Evolutionary conservation across 2,888 invertebrate species (phyloP).

Genomic region (Archaeoteleia sp.): DNA sequence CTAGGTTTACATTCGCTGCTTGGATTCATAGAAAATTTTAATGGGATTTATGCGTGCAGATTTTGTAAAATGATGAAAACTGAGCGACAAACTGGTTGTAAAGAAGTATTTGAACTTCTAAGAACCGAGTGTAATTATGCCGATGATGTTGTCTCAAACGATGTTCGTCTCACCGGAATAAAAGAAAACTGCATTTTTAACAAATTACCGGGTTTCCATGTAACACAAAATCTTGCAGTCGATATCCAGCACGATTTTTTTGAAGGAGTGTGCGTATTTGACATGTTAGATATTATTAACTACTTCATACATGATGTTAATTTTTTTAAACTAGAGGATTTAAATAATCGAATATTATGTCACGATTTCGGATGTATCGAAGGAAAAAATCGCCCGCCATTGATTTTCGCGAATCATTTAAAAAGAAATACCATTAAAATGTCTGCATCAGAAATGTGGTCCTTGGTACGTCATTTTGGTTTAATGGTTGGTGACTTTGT

Average conservation of each 20-base stretch:
- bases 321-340: background rate
- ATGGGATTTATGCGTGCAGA: background rate
- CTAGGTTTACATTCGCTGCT: slow-evolving; percentile 3
- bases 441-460: too few relatives aligned
- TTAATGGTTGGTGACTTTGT: too few relatives aligned
- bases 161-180: background rate
- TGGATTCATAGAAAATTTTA: slow-evolving; percentile 1
- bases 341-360: background rate
- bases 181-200: slow-evolving; percentile 11
- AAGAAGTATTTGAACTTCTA: background rate
- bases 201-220: slow-evolving; percentile 4
- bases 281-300: background rate
- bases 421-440: too few relatives aligned
- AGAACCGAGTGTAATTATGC: background rate
- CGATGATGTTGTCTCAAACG: background rate
- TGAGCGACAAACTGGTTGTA: background rate
- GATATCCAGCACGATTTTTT: slow-evolving; percentile 1
- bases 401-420: background rate
- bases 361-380: background rate
- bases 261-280: slow-evolving; percentile 1
- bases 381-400: background rate
- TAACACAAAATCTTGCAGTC: background rate
- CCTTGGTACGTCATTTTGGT: too few relatives aligned
- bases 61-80: slow-evolving; percentile 1
- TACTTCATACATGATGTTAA: background rate